Evolutionary conservation across 2,888 invertebrate genomes (phyloP), one percentile per base, ranked within the genome.

Genomic region (Caenorhabditis angaria): DNA sequence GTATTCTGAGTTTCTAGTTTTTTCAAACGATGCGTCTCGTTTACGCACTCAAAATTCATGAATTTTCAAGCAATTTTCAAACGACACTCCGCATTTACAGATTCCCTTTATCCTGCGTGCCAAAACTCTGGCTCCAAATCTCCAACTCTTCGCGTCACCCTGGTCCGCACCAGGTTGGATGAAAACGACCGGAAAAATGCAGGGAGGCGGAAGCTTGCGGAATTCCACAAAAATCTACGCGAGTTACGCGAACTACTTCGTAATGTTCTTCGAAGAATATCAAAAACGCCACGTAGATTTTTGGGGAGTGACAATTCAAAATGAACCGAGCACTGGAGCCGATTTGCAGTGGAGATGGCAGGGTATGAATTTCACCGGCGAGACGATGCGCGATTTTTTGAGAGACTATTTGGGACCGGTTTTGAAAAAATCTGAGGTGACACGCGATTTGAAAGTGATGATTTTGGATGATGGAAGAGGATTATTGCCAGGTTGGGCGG

Each of bases 231-330:
- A 57, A 22, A 56, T 75, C 22, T 68, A 77, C 29, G n/a, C 61
- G 10, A 57, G 78, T 0, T 82, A 78, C 90, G 94, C 94, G 0
- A 90, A 93, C 78, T 95, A 95, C 86, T 92, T 93, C 83, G 86
- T 48, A 82, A 92, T 92, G 87, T 94, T 94, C 89, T 88, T 95
- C 47, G 91, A 93, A 77, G 91, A 91, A 61, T 94, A 95, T 88
- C 89, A 90, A 66, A 89, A 91, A 32, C 88, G 91, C 14, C 91
- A 91, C 18, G 81, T 90, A 22, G 66, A 77, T 3, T 85, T 90
- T 32, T 95, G 95, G 94, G 93, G 92, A 0, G 89, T 95, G 35
- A 93, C 94, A 0, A 92, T 93, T 0, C 93, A 83, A 68, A 84
- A 84, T 58, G 95, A 96, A 87, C 95, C 95, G 0, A 84, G 88